Conservation (phyloP, 2,113 vertebrate genomes). For the Equus przewalskii region DNA sequence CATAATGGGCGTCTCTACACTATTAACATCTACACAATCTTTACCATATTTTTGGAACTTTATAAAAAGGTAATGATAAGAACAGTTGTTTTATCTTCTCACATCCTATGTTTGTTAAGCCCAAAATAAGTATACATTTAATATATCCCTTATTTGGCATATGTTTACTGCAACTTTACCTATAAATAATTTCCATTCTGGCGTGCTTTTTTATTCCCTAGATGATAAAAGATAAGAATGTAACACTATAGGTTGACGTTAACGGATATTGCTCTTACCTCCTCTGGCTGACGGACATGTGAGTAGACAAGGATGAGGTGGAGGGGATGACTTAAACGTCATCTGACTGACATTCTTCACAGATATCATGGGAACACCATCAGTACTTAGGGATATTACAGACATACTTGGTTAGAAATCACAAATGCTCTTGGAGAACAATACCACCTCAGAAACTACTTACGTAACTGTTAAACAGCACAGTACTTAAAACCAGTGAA, state of each 20-base stretch:
- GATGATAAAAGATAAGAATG: slow-evolving; percentile 12
- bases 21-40: background rate
- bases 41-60: background rate
- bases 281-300: background rate
- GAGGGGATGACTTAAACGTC: background rate
- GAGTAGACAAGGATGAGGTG: background rate
- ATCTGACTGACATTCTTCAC: background rate
- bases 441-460: slow-evolving; percentile 13
- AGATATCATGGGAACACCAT: slow-evolving; percentile 26
- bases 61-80: slow-evolving; percentile 44
- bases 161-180: slow-evolving; percentile 48
- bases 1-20: background rate
- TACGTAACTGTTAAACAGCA: slow-evolving; percentile 33
- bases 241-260: background rate
- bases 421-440: slow-evolving; percentile 53
- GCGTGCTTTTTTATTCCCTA: background rate
- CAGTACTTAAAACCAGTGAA: slow-evolving; percentile 20
- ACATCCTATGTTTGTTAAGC: slow-evolving; percentile 37
- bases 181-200: slow-evolving; percentile 61
- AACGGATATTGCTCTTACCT: background rate
- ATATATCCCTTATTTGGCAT: background rate
- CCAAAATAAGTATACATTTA: slow-evolving; percentile 60
- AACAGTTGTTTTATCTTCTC: slow-evolving; percentile 65
- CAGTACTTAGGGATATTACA: slow-evolving; percentile 15
- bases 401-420: slow-evolving; percentile 19